phyloP scores from a whole-genome alignment of 2,797 vertebrate genomes.

The Pempheris klunzingeri region DNA sequence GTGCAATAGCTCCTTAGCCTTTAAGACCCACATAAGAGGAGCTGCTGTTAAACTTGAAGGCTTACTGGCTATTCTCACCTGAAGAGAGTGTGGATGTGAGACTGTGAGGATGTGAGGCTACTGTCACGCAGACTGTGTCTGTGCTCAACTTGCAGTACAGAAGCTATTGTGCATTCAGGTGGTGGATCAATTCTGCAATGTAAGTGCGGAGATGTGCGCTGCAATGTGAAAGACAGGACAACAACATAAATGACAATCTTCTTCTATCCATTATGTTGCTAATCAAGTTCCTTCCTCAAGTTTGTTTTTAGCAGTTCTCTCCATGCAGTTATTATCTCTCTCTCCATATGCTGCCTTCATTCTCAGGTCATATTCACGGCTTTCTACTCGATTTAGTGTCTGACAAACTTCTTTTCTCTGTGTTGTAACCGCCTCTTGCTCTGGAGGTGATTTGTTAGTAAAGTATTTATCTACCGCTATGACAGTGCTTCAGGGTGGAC shows the following conservation, averaged over 20 bases:
- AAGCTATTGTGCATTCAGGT: neutral
- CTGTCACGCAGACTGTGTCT: constrained; percentile 22
- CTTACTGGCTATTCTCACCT: constrained; percentile 19
- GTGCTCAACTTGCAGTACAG: neutral
- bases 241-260: neutral
- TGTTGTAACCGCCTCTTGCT: neutral
- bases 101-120: no score
- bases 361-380: neutral
- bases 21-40: constrained; percentile 31
- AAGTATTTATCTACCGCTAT: constrained; percentile 27
- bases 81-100: neutral
- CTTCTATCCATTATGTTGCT: neutral
- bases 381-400: neutral
- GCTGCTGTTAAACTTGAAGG: constrained; percentile 20
- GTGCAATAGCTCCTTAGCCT: constrained; percentile 41
- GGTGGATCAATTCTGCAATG: neutral
- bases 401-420: neutral
- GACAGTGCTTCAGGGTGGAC: constrained; percentile 28
- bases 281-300: neutral
- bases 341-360: neutral
- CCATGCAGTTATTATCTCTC: neutral
- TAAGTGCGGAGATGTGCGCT: no score
- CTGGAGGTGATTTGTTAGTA: constrained; percentile 25
- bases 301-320: neutral
- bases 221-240: neutral